These are phyloP conservation scores for Coendou prehensilis DNA, from an alignment of 2,797 vertebrate genomes.

Conservation along the genomic window DNA sequence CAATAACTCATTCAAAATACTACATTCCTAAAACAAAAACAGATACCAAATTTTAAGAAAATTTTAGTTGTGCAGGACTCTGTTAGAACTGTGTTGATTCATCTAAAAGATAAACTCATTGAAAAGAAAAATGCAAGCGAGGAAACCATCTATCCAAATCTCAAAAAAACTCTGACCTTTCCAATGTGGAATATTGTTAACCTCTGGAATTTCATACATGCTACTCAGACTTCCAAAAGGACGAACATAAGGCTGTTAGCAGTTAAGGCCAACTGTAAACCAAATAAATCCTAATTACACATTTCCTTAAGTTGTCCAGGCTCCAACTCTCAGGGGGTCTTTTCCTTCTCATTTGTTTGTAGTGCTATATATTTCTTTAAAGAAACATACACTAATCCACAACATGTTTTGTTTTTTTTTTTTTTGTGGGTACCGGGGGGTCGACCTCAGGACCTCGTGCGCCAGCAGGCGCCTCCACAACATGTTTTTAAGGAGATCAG, in stretches of 20 bases:
- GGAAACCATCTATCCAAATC: constrained; percentile 19
- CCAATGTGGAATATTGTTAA: neutral
- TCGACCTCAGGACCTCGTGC: too few species aligned
- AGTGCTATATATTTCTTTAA: constrained; percentile 43
- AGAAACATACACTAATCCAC: constrained; percentile 52
- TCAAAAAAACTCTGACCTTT: neutral
- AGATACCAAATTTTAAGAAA: constrained; percentile 39
- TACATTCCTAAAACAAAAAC: constrained; percentile 34
- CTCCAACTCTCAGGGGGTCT: constrained; percentile 67
- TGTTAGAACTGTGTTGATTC: constrained; percentile 17
- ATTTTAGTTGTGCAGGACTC: constrained; percentile 8
- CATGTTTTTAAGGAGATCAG: constrained; percentile 38
- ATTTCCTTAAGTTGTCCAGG: constrained; percentile 70
- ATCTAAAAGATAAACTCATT: constrained; percentile 41
- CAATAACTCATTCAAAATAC: constrained; percentile 43
- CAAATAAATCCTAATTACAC: constrained; percentile 71
- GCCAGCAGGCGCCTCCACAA: too few species aligned
- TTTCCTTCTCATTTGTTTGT: constrained; percentile 75
- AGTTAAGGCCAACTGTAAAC: constrained; percentile 45
- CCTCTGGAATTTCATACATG: constrained; percentile 47
- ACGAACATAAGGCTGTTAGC: neutral
- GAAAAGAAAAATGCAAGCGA: constrained; percentile 55
- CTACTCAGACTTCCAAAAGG: neutral
- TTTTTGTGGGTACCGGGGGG: too few species aligned
- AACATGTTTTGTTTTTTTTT: constrained; percentile 34